Evolutionary conservation across 1,140 invertebrate species (phyloP).

Genomic region (Saccostrea echinata): DNA sequence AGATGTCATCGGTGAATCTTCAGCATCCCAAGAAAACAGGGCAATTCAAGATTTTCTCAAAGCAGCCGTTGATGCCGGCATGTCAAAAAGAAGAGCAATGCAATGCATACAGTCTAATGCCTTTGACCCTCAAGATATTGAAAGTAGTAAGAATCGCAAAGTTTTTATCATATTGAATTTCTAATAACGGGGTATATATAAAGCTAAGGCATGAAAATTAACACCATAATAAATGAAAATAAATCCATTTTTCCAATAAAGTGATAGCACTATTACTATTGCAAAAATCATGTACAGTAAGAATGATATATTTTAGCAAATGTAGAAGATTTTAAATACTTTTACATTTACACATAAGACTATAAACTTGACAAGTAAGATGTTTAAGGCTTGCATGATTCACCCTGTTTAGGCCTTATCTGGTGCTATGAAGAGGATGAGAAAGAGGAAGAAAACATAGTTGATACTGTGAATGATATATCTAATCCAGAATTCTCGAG

Average conservation of each 20-base stretch:
- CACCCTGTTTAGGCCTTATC: background rate
- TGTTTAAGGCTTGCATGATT: too few species aligned
- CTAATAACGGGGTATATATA: too few species aligned
- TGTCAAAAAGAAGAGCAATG: background rate
- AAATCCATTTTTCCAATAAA: too few species aligned
- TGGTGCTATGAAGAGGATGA: conserved; percentile 11
- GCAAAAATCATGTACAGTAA: too few species aligned
- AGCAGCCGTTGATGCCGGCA: background rate
- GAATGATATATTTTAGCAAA: too few species aligned
- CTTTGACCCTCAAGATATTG: background rate
- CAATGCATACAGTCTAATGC: background rate
- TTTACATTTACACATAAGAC: too few species aligned
- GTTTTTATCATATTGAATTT: background rate
- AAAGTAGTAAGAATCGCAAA: background rate
- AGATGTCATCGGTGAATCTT: background rate
- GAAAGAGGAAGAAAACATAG: background rate
- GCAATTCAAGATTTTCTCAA: background rate
- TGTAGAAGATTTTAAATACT: too few species aligned
- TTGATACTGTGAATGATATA: background rate
- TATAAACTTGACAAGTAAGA: too few species aligned
- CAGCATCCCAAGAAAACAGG: background rate
- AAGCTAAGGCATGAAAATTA: too few species aligned
- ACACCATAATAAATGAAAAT: too few species aligned
- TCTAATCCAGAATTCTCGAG: too few species aligned
- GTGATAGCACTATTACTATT: too few species aligned